Base-by-base conservation (phyloP, 2,888 invertebrate species). In the Apotomis capreana region DNA sequence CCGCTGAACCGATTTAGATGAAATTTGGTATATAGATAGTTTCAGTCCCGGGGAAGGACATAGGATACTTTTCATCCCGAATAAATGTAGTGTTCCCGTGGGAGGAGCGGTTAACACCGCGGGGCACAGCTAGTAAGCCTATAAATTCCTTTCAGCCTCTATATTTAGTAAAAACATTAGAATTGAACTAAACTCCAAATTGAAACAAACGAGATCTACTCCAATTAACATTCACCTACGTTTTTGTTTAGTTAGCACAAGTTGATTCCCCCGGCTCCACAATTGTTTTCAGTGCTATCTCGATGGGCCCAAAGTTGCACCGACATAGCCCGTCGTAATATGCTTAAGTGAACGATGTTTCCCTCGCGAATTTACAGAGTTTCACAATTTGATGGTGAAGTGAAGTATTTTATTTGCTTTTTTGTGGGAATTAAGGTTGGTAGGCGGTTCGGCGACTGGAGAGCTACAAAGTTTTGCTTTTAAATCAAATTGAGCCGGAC, bases 281-380 rank as follows among this genome's bases (percentile, higher is more conserved):
- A 89, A 91, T 90, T 92, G 91, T 91, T 91, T 91, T 86, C 86
- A 80, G 79, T 84, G 84, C 83, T 86, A 84, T 87, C 88, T 88
- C 87, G 70, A 78, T 76, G 87, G 87, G 83, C 80, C 78, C 76
- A 81, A 89, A 90, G 88, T 92, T 91, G 80, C 81, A 77, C 81
- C 81, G 83, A 83, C 83, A 81, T 79, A 83, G 82, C 80, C 82
- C 81, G 79, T 79, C 78, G 85, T 92, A 91, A 92, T 91, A 88
- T 87, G 90, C 87, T 87, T 92, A 92, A 92, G 89, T 92, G 92
- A 92, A 86, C 86, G 92, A 92, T 92, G 92, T 89, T 85, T 81
- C 92, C 91, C 92, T 78, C 77, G 92, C 77, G 92, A 83, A 89
- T 91, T 89, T 86, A 84, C 83, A 82, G 83, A 84, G 85, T 85